Percentiles rank a stretch among this genome's conserved stretches.
Evolutionary conservation across 2,797 vertebrate species (phyloP).

Genomic region (Bufotes viridis): DNA sequence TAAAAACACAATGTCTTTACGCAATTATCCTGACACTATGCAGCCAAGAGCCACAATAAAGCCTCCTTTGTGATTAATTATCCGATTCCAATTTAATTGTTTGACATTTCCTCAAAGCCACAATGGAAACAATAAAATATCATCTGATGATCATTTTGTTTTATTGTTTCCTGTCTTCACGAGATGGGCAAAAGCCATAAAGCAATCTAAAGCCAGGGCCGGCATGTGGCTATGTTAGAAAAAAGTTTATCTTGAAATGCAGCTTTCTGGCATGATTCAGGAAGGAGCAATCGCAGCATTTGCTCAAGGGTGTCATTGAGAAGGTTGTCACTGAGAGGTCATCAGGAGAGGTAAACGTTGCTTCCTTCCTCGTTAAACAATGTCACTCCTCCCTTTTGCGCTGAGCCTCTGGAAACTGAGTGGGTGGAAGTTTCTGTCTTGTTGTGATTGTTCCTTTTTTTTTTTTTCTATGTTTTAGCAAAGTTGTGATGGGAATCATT

Average conservation of each 20-base stretch:
- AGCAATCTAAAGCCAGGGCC: conserved; percentile 15
- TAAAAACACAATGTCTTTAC: not conserved
- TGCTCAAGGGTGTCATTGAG: conserved; percentile 54
- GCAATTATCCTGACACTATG: not conserved
- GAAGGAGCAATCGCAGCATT: conserved; percentile 40
- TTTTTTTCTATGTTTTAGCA: not conserved
- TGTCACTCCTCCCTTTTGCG: conserved; percentile 42
- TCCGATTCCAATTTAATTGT: conserved; percentile 40
- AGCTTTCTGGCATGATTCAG: conserved; percentile 34
- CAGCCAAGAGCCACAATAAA: not conserved
- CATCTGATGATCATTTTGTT: conserved; percentile 36
- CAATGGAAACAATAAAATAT: conserved; percentile 46
- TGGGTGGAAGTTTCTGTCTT: conserved; percentile 19
- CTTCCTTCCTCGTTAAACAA: conserved; percentile 54
- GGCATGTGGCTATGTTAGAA: not conserved
- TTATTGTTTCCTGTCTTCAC: conserved; percentile 50
- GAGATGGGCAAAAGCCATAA: conserved; percentile 31
- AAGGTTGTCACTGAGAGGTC: conserved; percentile 53
- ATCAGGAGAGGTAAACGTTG: conserved; percentile 45
- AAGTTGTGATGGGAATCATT: not conserved
- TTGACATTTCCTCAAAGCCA: conserved; percentile 49
- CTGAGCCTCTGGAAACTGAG: conserved; percentile 36
- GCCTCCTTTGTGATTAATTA: not conserved
- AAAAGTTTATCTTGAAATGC: conserved; percentile 42
- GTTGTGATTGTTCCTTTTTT: conserved; percentile 7